These are phyloP conservation scores for Furcula furcula DNA, from an alignment of 2,888 invertebrate genomes.

Conservation along the genomic window DNA sequence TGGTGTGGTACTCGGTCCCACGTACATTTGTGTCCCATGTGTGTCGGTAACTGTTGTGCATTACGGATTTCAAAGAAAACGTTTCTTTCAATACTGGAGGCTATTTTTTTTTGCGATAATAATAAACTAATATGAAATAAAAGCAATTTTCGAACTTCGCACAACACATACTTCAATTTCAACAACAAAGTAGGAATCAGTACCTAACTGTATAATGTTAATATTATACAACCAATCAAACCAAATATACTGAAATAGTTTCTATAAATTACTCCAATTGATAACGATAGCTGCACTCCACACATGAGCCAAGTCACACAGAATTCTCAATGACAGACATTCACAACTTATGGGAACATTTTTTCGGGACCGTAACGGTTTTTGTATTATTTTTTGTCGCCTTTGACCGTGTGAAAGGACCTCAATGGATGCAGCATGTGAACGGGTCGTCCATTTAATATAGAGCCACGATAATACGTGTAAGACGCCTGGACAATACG, in stretches of 20 bases:
- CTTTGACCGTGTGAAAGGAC: slow-evolving; percentile 76
- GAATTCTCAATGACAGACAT: slow-evolving; percentile 73
- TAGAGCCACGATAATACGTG: slow-evolving; percentile 42
- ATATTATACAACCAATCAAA: no score
- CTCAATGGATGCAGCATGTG: slow-evolving; percentile 76
- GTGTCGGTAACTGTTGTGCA: slow-evolving; percentile 29
- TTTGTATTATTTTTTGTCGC: slow-evolving; percentile 79
- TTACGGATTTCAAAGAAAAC: slow-evolving; percentile 9
- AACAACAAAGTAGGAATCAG: no score
- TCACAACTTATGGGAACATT: slow-evolving; percentile 74
- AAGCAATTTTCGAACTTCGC: no score
- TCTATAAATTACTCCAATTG: slow-evolving; percentile 8
- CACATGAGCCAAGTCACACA: slow-evolving; percentile 38
- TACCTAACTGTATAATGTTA: no score
- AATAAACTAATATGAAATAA: no score
- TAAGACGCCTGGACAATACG: slow-evolving; percentile 18
- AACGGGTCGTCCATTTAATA: slow-evolving; percentile 45
- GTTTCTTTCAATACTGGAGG: no score
- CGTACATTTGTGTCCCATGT: slow-evolving; percentile 70
- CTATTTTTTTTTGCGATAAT: no score
- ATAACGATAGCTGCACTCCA: slow-evolving; percentile 19
- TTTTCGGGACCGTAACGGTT: slow-evolving; percentile 78
- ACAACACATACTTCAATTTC: no score
- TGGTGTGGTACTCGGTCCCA: slow-evolving; percentile 51
- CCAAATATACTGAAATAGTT: no score